A percentile compares a stretch with the other conserved stretches of the same genome.
Evolutionary conservation across 2,888 invertebrate species (phyloP).

Genomic region (Periphyllus acericola): DNA sequence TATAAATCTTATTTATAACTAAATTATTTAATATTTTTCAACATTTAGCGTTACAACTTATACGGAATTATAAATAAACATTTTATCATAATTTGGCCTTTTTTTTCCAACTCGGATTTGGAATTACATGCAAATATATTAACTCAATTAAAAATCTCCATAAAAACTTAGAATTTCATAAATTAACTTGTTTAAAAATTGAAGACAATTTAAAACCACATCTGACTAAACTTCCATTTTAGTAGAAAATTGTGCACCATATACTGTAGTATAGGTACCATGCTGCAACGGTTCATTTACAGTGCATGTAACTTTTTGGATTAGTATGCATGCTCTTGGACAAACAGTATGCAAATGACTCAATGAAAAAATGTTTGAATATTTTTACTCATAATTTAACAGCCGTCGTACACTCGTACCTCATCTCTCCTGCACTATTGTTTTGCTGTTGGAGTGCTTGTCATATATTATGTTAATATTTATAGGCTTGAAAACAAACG

Average conservation of each 20-base stretch:
- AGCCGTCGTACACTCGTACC: constrained; percentile 2
- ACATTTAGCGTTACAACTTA: no score
- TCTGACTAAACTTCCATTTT: background rate
- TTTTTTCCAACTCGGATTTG: no score
- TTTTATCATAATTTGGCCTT: no score
- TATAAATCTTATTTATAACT: no score
- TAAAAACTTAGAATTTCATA: background rate
- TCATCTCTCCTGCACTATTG: constrained; percentile 3
- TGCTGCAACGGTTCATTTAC: constrained; percentile 10
- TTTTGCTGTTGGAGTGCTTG: background rate
- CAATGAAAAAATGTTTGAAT: constrained; percentile 31
- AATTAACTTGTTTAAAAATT: background rate
- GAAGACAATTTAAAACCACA: background rate
- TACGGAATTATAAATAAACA: no score
- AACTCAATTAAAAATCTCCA: background rate
- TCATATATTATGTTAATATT: constrained; percentile 46
- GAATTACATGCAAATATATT: background rate
- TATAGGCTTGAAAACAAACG: constrained; percentile 43
- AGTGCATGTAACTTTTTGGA: constrained; percentile 21
- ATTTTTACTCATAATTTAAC: constrained; percentile 41
- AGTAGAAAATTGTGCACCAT: background rate
- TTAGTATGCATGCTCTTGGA: constrained; percentile 50
- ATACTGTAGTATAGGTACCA: background rate
- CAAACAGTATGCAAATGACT: constrained; percentile 58
- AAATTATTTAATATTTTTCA: no score